phyloP scores from a whole-genome alignment of 2,113 vertebrate genomes.

The Periophthalmus modestus region DNA sequence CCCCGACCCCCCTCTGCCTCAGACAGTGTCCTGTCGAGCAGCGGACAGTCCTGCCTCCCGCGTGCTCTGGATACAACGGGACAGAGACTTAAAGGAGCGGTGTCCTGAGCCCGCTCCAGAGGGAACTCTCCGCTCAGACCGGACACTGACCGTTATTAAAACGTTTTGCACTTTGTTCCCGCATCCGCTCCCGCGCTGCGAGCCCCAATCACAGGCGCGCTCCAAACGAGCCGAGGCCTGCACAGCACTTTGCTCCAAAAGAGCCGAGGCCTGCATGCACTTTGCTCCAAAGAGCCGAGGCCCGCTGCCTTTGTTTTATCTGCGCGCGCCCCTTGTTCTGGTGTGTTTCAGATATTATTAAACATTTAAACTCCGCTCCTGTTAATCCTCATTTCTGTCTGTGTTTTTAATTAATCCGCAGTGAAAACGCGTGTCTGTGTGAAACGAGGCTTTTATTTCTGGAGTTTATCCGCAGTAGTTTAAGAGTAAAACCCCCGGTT shows the following conservation, averaged over 20 bases:
- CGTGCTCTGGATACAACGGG: not conserved
- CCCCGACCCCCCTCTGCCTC: not conserved
- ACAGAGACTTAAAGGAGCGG: not conserved
- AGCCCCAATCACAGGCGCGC: not conserved
- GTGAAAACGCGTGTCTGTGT: too few relatives aligned
- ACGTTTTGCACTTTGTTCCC: conserved; percentile 8
- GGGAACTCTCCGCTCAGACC: not conserved
- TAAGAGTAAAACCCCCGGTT: too few relatives aligned
- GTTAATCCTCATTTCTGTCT: too few relatives aligned
- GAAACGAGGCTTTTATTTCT: too few relatives aligned
- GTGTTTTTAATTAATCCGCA: too few relatives aligned
- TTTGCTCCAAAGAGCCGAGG: too few relatives aligned
- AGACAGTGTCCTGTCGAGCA: not conserved
- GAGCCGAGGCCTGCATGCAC: conserved; percentile 47
- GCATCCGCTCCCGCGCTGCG: not conserved
- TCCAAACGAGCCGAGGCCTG: conserved; percentile 4
- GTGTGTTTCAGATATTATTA: too few relatives aligned
- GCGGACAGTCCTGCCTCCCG: not conserved
- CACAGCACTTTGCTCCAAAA: conserved; percentile 9
- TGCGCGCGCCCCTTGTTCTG: too few relatives aligned
- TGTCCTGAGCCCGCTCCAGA: not conserved
- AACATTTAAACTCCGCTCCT: too few relatives aligned
- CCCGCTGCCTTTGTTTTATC: too few relatives aligned
- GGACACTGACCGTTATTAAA: not conserved
- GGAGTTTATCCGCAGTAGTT: too few relatives aligned